Evolutionary conservation across 2,113 vertebrate species (phyloP), one percentile per base, ranked within the genome.

Genomic region (Thinocorus orbignyianus): DNA sequence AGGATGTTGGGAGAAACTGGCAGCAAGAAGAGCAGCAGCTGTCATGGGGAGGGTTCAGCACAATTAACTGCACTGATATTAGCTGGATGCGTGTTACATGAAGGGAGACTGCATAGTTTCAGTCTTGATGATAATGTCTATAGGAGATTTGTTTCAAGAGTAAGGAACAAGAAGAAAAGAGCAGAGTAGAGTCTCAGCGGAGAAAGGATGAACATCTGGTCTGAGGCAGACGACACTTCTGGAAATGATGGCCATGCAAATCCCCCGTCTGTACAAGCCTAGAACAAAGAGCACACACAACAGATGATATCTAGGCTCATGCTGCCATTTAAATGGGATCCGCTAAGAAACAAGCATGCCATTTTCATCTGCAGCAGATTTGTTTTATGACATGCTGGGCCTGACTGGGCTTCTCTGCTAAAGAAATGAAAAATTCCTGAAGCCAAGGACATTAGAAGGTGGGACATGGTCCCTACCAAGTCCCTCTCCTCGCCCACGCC

Each of bases 141-240:
- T 4, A 82, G 57, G 31, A 88, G 61, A 58, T 83, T 71, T 84
- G 61, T 81, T 92, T 76, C 37, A n/a, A 79, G 72, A 95, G 7
- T n/a, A 74, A 93, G 58, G 69, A 88, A 24, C 35, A 77, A 81
- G 77, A 77, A 86, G 85, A 93, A 92, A 94, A 88, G 86, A 86
- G 54, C 76, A 88, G 91, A 80, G 52, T 64, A 57, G 77, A 30
- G 85, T 81, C 92, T 97, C 93, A 46, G 84, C 13, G 62, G 93
- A 97, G 77, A 66, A 92, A 92, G 66, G 95, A 80, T 66, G 95
- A 96, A 95, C 95, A 97, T 95, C 96, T 96, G 95, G 86, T 96
- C 65, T 46, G 86, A 91, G 95, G 77, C 92, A 93, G 88, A 95
- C 1, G 8, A 94, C 88, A 92, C 83, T 96, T 96, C 73, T 92